A percentile compares a stretch with the other conserved stretches of the same genome.
phyloP scores from a whole-genome alignment of 2,888 invertebrate species.

The Creontiades dilutus region DNA sequence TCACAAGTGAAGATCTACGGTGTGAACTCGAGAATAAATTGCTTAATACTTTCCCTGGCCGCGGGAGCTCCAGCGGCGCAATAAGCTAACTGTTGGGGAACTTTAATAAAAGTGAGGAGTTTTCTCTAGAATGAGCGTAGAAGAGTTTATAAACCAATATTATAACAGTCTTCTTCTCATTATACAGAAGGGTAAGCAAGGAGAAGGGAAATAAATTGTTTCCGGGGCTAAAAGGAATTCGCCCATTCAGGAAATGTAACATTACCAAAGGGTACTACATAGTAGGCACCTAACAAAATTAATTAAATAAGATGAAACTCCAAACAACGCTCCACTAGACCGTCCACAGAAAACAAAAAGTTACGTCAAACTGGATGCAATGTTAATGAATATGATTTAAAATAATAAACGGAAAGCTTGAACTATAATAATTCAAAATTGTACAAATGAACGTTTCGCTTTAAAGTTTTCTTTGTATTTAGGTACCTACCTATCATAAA shows the following conservation, averaged over 20 bases:
- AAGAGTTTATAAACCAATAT: conserved; percentile 51
- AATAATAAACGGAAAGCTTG: too few species aligned
- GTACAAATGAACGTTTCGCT: too few species aligned
- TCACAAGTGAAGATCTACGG: conserved; percentile 11
- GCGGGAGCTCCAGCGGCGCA: not conserved
- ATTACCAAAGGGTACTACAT: not conserved
- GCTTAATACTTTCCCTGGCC: conserved; percentile 21
- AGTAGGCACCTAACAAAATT: too few species aligned
- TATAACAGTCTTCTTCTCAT: conserved; percentile 29
- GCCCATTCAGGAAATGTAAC: not conserved
- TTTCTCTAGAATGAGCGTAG: conserved; percentile 6
- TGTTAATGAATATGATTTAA: too few species aligned
- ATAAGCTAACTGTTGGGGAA: conserved; percentile 31
- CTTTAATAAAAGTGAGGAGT: conserved; percentile 44
- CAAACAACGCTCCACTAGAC: too few species aligned
- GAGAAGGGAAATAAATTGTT: conserved; percentile 4
- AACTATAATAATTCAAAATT: too few species aligned
- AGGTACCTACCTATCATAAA: too few species aligned
- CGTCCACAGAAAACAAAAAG: too few species aligned
- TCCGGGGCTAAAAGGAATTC: not conserved
- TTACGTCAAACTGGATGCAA: too few species aligned
- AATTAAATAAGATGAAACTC: too few species aligned
- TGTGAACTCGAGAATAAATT: conserved; percentile 14
- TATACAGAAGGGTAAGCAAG: not conserved
- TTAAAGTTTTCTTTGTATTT: too few species aligned